Evolutionary conservation across 2,888 invertebrate genomes (phyloP), one percentile per base, ranked within the genome.

Genomic region (Leptopilina syphax): DNA sequence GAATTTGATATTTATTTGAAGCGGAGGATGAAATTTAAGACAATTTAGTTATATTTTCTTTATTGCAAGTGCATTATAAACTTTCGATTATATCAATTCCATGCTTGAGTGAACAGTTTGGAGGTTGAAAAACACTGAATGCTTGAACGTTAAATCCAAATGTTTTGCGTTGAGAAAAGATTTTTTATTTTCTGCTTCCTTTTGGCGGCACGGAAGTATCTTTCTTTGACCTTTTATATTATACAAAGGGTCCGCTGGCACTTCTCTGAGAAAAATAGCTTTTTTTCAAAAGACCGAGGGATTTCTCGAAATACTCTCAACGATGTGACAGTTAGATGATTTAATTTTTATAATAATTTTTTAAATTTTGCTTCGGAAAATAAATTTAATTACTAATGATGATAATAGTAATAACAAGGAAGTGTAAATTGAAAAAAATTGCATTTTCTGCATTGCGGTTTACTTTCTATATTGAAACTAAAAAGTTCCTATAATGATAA

Each of bases 81-180:
- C 68, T 65, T 80, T 65, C 67, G 65, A 68, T 83, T 80, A 77
- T 81, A 83, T 68, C 79, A 81, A 82, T 83, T 83, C 79, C 78
- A 83, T 81, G 84, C 83, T 76, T 66, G 79, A 83, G 65, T 63
- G 82, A 76, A 12, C 79, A 80, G 79, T 77, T 80, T 77, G 80
- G 27, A 54, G 70, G 73, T 57, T 73, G n/a, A 34, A 73, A 73
- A 73, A 73, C 73, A 57, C 34, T 10, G 57, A 57, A 73, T 54
- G 73, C n/a, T 73, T 73, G 57, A 57, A 54, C 57, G 54, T 57
- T n/a, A 57, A 73, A 73, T 57, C 9, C 57, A n/a, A 57, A n/a
- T 50, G 24, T 73, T 54, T 73, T 54, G n/a, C n/a, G 57, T 57
- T 57, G n/a, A n/a, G 73, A 9, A n/a, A 70, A 54, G 1, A 8